A percentile compares a stretch with the other conserved stretches of the same genome.
phyloP scores from a whole-genome alignment of 1,140 invertebrate species.

The Dendrolimus kikuchii region DNA sequence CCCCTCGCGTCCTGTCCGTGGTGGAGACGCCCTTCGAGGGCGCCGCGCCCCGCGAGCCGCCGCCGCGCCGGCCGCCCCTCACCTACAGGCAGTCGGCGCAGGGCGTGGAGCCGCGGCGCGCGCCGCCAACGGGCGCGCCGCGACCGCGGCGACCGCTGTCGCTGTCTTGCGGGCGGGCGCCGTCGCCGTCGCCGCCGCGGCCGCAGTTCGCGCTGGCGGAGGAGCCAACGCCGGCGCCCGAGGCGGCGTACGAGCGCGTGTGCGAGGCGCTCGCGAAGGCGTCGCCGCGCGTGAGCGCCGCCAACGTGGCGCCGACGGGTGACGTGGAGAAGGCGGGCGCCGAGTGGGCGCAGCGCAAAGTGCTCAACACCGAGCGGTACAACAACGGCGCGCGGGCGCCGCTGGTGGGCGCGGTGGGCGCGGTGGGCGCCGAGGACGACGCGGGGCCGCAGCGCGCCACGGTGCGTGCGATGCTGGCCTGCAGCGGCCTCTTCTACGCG shows the following conservation, averaged over 20 bases:
- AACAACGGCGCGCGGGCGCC: constrained; percentile 15
- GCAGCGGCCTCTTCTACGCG: constrained; percentile 37
- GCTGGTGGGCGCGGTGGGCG: constrained; percentile 5
- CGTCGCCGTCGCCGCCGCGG: constrained; percentile 6
- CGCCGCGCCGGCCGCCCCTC: constrained; percentile 17
- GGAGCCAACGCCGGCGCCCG: constrained; percentile 11
- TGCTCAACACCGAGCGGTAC: constrained; percentile 30
- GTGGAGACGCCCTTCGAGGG: constrained; percentile 20
- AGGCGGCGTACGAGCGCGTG: constrained; percentile 15
- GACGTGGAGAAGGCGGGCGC: constrained; percentile 13
- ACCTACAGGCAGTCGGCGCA: constrained; percentile 21
- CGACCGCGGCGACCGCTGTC: constrained; percentile 3
- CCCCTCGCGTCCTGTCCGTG: constrained; percentile 2
- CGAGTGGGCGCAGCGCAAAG: constrained; percentile 17
- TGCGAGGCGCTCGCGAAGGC: constrained; percentile 18
- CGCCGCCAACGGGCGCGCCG: neutral
- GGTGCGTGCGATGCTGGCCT: constrained; percentile 18
- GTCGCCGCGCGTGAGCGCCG: constrained; percentile 12
- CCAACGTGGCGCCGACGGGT: constrained; percentile 13
- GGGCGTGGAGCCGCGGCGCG: constrained; percentile 5
- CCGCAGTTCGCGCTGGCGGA: constrained; percentile 45
- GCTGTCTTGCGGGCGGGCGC: constrained; percentile 1
- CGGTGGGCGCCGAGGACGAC: neutral
- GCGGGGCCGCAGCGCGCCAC: constrained; percentile 5
- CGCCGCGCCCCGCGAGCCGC: constrained; percentile 10